These are phyloP conservation scores for Enteromius viviparus DNA, from an alignment of 2,797 vertebrate species.

Conservation along the genomic window DNA sequence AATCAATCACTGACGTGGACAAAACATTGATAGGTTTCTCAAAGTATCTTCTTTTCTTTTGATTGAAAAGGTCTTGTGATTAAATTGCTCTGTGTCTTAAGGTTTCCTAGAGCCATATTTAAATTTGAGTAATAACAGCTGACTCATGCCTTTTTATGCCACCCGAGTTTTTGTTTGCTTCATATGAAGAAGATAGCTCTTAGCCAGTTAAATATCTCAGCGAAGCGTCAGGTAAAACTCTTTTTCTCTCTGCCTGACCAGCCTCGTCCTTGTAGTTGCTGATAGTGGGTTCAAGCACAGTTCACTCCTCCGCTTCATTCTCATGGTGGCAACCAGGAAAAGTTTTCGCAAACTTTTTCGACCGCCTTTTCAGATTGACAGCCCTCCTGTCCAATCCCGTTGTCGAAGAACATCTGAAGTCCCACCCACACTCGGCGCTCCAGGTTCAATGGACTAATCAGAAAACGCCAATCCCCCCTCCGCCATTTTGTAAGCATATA, in stretches of 20 bases:
- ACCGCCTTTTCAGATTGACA: slow-evolving; percentile 67
- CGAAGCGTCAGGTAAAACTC: neutral
- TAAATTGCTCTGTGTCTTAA: neutral
- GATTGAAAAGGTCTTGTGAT: neutral
- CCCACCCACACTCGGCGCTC: slow-evolving; percentile 69
- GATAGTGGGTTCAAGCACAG: slow-evolving; percentile 26
- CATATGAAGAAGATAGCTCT: neutral
- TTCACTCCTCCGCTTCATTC: slow-evolving; percentile 6
- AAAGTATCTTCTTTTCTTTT: neutral
- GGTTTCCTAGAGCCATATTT: neutral
- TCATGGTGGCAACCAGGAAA: slow-evolving; percentile 37
- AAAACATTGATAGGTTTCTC: neutral
- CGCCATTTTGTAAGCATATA: slow-evolving; percentile 82
- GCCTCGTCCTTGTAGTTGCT: neutral
- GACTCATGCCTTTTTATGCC: neutral
- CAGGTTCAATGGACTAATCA: slow-evolving; percentile 72
- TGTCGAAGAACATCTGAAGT: neutral
- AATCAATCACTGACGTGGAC: neutral
- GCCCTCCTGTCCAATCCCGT: slow-evolving; percentile 68
- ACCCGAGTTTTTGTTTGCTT: neutral
- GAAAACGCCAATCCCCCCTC: slow-evolving; percentile 69
- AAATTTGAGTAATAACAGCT: neutral
- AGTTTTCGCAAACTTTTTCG: slow-evolving; percentile 62
- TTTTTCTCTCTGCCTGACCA: neutral
- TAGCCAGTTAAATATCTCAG: neutral